A percentile compares a stretch with the other conserved stretches of the same genome.
Evolutionary conservation across 2,797 vertebrate genomes (phyloP).

Genomic region (Odontamblyopus lacepedii): DNA sequence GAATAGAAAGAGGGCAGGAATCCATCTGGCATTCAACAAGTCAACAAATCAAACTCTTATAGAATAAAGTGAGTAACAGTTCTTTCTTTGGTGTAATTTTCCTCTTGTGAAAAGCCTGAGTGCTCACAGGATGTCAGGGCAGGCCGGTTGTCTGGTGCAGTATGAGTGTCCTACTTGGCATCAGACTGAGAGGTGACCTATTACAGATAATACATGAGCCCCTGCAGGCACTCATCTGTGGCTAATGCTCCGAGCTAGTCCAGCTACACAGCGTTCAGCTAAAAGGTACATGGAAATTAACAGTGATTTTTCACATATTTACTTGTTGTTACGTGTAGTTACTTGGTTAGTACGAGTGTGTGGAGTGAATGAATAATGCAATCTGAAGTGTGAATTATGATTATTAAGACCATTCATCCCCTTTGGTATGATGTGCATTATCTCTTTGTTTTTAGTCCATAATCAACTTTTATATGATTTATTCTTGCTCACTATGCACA

Average conservation of each 20-base stretch:
- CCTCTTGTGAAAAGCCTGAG: slow-evolving; percentile 25
- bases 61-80: slow-evolving; percentile 5
- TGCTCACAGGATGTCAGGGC: slow-evolving; percentile 33
- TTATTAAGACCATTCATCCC: not conserved
- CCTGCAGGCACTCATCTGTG: slow-evolving; percentile 28
- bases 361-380: no score
- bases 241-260: slow-evolving; percentile 41
- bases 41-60: not conserved
- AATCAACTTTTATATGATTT: not conserved
- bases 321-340: no score
- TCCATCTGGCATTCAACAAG: not conserved
- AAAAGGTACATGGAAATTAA: slow-evolving; percentile 8
- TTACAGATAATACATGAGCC: slow-evolving; percentile 38
- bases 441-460: not conserved
- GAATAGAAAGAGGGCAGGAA: not conserved
- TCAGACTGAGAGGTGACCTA: slow-evolving; percentile 52
- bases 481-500: no score
- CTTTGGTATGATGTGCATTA: not conserved
- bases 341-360: no score
- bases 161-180: slow-evolving; percentile 35
- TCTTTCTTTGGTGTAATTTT: slow-evolving; percentile 13
- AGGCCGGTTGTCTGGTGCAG: slow-evolving; percentile 41
- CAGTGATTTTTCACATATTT: no score
- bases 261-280: slow-evolving; percentile 19
- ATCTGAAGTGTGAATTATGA: no score